Base-by-base conservation (phyloP, 2,797 vertebrate species). In the Artibeus lituratus region DNA sequence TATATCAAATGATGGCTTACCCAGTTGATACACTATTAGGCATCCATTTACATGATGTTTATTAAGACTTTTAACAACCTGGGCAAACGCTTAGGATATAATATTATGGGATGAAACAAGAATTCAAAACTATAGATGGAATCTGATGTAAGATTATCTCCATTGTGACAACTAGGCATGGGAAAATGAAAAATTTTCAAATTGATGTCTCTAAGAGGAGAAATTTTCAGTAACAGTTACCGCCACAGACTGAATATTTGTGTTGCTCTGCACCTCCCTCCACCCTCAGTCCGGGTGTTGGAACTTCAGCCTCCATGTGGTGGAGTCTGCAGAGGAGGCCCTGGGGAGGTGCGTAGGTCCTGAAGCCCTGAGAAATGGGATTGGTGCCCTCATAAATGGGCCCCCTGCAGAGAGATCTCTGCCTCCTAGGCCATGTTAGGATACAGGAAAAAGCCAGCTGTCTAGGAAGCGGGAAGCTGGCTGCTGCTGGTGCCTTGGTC, bases 1-100 rank as follows among this genome's bases (percentile, higher is more conserved):
- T 77, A 90, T 16, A 69, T 67, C 35, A 76, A 91, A 70, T 53
- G 21, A 69, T 8, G 35, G 55, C 32, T 69, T 91, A 69, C 57
- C 39, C 35, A 51, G 65, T 49, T 80, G 57, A 53, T 87, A 78
- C 88, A 87, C 32, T 39, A 32, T 47, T n/a, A 80, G 44, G 22
- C 6, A 83, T 35, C 24, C 6, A 57, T 47, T 80, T 62, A 77
- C 81, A 62, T 49, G 24, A 67, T 73, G 42, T 77, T 96, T 93
- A 59, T 72, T 87, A 90, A 84, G 32, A 29, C n/a, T 77, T 88
- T 80, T 55, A n/a, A 67, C 49, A 57, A 39, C 3, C 37, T 37
- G 24, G 49, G 8, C 35, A 87, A 90, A 84, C 70, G 18, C 24
- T 80, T 69, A 90, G 1, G 3, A 8, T 91, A 35, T 42, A 82